Percentiles rank a stretch among this genome's conserved stretches.
Conservation (phyloP, 2,113 vertebrate species). For the Azemiops feae region DNA sequence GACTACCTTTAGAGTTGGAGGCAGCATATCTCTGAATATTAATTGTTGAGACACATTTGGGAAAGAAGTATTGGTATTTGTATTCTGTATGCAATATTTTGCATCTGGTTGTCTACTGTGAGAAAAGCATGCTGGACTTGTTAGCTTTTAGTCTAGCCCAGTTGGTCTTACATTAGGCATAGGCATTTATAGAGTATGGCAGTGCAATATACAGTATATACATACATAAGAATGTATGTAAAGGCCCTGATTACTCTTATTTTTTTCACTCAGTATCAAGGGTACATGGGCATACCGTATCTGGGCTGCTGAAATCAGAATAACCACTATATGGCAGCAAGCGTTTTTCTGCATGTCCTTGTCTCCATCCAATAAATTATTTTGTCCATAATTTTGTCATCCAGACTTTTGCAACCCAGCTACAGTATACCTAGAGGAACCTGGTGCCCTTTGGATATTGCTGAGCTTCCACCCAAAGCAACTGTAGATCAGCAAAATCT, state of each 20-base stretch:
- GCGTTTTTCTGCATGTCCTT: background rate
- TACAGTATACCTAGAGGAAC: background rate
- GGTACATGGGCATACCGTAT: background rate
- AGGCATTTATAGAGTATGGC: slow-evolving; percentile 8
- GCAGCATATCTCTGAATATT: background rate
- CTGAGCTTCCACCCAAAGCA: background rate
- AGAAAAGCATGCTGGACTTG: background rate
- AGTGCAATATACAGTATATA: slow-evolving; percentile 62
- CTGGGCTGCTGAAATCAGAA: background rate
- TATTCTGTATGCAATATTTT: background rate
- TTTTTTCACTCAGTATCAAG: background rate
- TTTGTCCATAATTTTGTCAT: background rate
- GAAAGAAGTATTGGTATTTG: background rate
- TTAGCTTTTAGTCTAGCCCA: background rate
- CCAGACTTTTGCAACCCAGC: background rate
- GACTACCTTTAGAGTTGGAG: background rate
- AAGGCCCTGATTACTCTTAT: background rate
- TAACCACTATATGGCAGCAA: background rate
- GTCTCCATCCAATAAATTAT: background rate
- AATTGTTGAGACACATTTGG: background rate
- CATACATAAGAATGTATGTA: slow-evolving; percentile 23
- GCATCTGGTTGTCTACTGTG: background rate
- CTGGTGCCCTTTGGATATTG: background rate
- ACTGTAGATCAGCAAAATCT: background rate
- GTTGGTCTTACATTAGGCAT: background rate